Evolutionary conservation across 2,797 vertebrate species (phyloP), one percentile per base, ranked within the genome.

Genomic region (Poecilia picta): DNA sequence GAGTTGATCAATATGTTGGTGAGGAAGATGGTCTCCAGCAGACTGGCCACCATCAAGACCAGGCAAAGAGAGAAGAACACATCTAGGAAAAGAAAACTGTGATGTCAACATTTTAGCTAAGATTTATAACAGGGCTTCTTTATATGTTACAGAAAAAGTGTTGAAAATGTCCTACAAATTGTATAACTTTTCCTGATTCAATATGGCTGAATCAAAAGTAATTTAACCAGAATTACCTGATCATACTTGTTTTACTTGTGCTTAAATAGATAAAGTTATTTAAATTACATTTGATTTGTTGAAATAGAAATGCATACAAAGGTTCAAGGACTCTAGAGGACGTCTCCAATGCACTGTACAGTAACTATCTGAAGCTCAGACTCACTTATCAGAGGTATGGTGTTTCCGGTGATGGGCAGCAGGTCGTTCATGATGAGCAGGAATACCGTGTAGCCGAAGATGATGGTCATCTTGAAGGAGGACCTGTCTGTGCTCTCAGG

Each of bases 391-490:
- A 97, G 91, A 0, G 95, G 94, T 28, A 92, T 95, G 75, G 78
- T 89, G 82, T 91, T 94, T 76, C 95, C 94, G 0, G 94, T 96
- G 78, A 80, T 23, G 0, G 95, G 95, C 77, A 96, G 91, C 84
- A 97, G 72, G 86, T 96, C 88, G 1, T 94, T 97, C 94, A 95
- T 95, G 76, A 95, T 94, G 82, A 96, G 93, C 73, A 96, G 89
- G 89, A 97, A 97, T 70, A 96, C 88, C 0, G 94, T 96, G 91
- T 96, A 97, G 51, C 95, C 96, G 85, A 97, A 86, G 72, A 96
- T 95, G 36, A 96, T 93, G 33, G 95, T 96, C 90, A 96, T 96
- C 92, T 97, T 96, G 84, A 97, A 96, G 45, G 95, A 83, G 3
- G 93, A 94, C 0, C 94, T 87, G 79, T 95, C 95, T 16, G 74